These are phyloP conservation scores for Odontophorus gujanensis DNA, from an alignment of 2,113 vertebrate genomes.

Conservation along the genomic window DNA sequence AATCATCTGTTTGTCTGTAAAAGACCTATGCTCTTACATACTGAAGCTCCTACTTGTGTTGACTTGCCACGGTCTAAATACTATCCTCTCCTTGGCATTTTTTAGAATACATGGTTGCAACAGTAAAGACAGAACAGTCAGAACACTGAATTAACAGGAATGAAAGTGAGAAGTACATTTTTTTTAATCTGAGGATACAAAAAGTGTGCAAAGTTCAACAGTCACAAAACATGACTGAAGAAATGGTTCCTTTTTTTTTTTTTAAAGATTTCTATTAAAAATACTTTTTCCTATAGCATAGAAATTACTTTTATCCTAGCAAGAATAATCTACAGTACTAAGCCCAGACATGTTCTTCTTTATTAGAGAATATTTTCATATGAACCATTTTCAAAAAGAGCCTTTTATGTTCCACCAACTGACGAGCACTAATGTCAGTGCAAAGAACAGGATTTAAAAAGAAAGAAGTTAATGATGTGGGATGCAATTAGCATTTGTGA, in stretches of 20 bases:
- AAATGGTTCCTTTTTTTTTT: not conserved
- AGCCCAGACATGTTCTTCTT: not conserved
- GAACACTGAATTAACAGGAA: not conserved
- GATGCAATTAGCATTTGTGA: not conserved
- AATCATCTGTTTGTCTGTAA: not conserved
- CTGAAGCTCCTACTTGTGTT: not conserved
- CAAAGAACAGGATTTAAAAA: conserved; percentile 11
- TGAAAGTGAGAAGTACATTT: not conserved
- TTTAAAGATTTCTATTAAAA: not conserved
- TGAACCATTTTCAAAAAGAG: not conserved
- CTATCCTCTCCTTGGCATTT: not conserved
- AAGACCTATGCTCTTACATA: not conserved
- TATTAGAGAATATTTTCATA: conserved; percentile 10
- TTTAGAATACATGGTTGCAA: not conserved
- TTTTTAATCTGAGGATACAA: not conserved
- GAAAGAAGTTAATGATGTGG: not conserved
- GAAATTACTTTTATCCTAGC: conserved; percentile 4
- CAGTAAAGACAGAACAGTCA: not conserved
- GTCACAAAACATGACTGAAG: not conserved
- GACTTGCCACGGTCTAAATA: not conserved
- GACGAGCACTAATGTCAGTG: conserved; percentile 2
- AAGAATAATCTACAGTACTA: not conserved
- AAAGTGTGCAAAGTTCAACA: not conserved
- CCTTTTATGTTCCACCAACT: conserved; percentile 22
- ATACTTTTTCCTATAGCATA: not conserved